Evolutionary conservation across 2,797 vertebrate genomes (phyloP).

Genomic region (Sebastes cheni): DNA sequence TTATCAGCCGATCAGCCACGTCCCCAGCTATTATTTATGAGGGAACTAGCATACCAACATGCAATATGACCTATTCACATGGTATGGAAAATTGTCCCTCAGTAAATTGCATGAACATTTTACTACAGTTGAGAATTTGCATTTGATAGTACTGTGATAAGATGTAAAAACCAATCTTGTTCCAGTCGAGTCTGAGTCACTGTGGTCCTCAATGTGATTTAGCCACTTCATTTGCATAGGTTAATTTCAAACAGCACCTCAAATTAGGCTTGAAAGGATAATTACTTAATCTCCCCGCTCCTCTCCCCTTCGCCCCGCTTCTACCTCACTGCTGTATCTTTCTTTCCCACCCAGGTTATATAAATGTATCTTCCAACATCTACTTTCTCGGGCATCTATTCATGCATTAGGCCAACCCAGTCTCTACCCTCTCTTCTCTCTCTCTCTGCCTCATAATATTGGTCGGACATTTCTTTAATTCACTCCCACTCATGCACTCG

Average conservation of each 20-base stretch:
- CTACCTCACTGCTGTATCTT: slow-evolving; percentile 44
- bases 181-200: slow-evolving; percentile 72
- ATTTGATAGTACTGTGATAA: slow-evolving; percentile 51
- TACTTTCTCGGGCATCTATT: slow-evolving; percentile 84
- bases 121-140: slow-evolving; percentile 10
- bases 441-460: slow-evolving; percentile 63
- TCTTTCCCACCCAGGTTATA: slow-evolving; percentile 87
- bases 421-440: slow-evolving; percentile 11
- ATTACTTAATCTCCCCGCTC: slow-evolving; percentile 91
- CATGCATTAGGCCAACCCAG: slow-evolving; percentile 65
- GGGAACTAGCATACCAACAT: background rate
- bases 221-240: slow-evolving; percentile 92
- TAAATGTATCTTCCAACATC: slow-evolving; percentile 86
- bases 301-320: slow-evolving; percentile 45
- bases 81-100: background rate
- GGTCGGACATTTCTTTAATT: slow-evolving; percentile 84
- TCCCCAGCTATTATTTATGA: background rate
- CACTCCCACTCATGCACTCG: slow-evolving; percentile 82
- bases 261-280: slow-evolving; percentile 97
- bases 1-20: background rate
- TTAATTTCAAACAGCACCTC: slow-evolving; percentile 96
- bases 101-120: slow-evolving; percentile 1
- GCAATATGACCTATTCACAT: background rate
- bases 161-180: slow-evolving; percentile 47
- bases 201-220: slow-evolving; percentile 81